A percentile compares a stretch with the other conserved stretches of the same genome.
Conservation (phyloP, 2,888 invertebrate genomes). For the Lasioglossum figueresi region DNA sequence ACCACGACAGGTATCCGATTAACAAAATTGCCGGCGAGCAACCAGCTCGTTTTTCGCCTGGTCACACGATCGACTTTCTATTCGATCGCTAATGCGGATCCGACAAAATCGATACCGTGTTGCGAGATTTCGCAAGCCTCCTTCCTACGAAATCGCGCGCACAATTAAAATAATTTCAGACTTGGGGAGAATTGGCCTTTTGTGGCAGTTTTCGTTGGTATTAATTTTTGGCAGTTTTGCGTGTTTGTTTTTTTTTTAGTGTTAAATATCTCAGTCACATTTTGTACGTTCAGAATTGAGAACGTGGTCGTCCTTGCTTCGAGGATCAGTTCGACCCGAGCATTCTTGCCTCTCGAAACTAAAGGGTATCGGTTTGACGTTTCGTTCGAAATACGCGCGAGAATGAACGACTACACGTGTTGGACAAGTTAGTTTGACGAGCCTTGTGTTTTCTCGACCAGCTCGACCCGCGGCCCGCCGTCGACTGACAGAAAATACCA, state of each 20-base stretch:
- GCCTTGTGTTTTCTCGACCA: conserved; percentile 70
- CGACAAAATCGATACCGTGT: conserved; percentile 9
- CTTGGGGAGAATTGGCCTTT: not conserved
- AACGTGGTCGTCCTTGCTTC: not conserved
- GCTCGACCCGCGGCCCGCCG: conserved; percentile 79
- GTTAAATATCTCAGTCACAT: no score
- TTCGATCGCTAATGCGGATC: conserved; percentile 1
- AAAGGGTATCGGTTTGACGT: not conserved
- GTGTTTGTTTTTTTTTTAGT: no score
- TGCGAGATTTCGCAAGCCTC: not conserved
- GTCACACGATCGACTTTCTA: conserved; percentile 13
- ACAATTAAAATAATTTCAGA: not conserved
- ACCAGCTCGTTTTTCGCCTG: not conserved
- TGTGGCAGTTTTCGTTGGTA: not conserved
- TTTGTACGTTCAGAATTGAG: no score
- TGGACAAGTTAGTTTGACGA: conserved; percentile 44
- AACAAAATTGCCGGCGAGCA: not conserved
- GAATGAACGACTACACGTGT: conserved; percentile 27
- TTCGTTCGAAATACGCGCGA: not conserved
- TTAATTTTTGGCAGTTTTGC: not conserved
- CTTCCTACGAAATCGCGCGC: not conserved
- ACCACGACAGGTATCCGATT: not conserved
- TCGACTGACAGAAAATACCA: conserved; percentile 81
- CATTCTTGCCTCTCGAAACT: not conserved
- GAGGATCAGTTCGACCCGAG: not conserved